Evolutionary conservation across 2,113 vertebrate genomes (phyloP).

Genomic region (Pteropus alecto): DNA sequence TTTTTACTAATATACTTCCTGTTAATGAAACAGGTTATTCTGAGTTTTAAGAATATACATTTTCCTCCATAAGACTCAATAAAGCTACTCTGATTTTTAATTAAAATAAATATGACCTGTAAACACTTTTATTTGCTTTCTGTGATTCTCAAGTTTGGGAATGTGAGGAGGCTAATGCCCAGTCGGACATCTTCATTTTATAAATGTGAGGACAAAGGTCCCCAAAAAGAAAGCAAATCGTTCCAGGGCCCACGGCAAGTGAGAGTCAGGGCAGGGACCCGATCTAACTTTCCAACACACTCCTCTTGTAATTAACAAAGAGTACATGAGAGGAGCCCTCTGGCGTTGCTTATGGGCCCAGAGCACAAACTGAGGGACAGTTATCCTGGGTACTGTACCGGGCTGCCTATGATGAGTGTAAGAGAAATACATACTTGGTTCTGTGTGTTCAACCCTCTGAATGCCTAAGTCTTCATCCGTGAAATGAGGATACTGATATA

Average conservation of each 20-base stretch:
- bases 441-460: background rate
- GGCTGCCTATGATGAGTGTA: background rate
- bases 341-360: background rate
- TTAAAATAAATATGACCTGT: background rate
- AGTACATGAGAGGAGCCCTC: background rate
- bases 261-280: background rate
- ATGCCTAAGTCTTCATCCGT: background rate
- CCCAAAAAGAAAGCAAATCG: background rate
- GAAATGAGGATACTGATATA: background rate
- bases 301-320: background rate
- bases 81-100: slow-evolving; percentile 3
- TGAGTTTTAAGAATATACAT: background rate
- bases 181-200: background rate
- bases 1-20: background rate
- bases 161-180: background rate
- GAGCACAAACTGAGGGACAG: background rate
- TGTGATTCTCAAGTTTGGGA: background rate
- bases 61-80: background rate
- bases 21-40: background rate
- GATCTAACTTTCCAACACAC: background rate
- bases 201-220: background rate
- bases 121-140: background rate
- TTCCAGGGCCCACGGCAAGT: background rate
- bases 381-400: background rate
- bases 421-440: background rate